Evolutionary conservation across 37 sponge, comb jelly and placozoan genomes (phyloP).

Genomic region (Haliclona indistincta): DNA sequence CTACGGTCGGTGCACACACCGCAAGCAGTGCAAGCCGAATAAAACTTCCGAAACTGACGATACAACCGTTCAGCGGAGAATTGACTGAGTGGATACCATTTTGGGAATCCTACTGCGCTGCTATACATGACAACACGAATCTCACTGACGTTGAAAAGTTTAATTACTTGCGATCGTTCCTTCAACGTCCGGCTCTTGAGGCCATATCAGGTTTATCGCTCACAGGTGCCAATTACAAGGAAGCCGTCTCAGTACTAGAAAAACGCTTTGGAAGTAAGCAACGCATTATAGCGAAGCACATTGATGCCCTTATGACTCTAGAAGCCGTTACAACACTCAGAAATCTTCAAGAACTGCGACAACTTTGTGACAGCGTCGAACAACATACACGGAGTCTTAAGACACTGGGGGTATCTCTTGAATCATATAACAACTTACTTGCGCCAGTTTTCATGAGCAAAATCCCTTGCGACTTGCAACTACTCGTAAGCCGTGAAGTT

Average conservation of each 20-base stretch:
- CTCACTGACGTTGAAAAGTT: constrained; percentile 8
- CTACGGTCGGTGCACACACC: background rate
- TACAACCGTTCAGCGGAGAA: background rate
- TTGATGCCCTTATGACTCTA: constrained; percentile 7
- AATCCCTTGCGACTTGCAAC: constrained; percentile 5
- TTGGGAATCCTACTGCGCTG: constrained; percentile 9
- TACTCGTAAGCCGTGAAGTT: constrained; percentile 5
- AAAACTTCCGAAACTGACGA: background rate
- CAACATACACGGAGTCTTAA: background rate
- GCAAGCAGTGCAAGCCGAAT: no score
- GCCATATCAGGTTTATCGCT: no score
- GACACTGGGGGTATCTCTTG: background rate
- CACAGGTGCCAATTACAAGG: background rate
- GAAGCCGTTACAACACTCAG: background rate
- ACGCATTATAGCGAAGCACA: background rate
- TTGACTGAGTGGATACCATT: background rate
- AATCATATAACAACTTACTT: background rate
- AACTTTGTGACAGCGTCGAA: background rate
- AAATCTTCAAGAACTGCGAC: background rate
- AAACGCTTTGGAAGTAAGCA: constrained; percentile 14
- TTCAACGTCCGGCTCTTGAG: background rate
- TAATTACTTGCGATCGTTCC: constrained; percentile 8
- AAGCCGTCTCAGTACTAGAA: background rate
- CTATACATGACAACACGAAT: background rate
- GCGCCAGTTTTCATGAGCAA: background rate